Conservation (phyloP, 2,888 invertebrate species). For the Cephus rjabovi region DNA sequence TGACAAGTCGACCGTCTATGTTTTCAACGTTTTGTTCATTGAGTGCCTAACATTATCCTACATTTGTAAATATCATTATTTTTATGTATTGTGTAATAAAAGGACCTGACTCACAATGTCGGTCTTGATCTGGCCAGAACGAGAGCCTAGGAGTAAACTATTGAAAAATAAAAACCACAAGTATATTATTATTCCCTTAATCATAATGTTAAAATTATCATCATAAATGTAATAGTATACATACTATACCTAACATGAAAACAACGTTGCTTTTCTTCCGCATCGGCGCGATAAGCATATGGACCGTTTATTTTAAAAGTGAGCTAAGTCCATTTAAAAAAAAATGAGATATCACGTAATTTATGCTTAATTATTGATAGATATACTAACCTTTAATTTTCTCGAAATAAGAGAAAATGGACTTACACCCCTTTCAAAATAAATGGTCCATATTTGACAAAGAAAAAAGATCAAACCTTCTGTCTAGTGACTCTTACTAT, state of each 20-base stretch:
- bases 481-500: neutral
- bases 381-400: too few species aligned
- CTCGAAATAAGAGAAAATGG: too few species aligned
- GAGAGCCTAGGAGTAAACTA: conserved; percentile 56
- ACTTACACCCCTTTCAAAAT: too few species aligned
- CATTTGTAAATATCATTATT: conserved; percentile 63
- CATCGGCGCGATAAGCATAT: neutral
- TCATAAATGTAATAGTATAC: neutral
- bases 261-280: neutral
- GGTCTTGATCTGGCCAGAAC: conserved; percentile 52
- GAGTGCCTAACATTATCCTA: conserved; percentile 61
- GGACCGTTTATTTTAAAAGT: too few species aligned
- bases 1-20: conserved; percentile 18
- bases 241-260: neutral
- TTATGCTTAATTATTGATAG: too few species aligned
- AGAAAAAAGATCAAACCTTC: neutral
- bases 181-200: neutral
- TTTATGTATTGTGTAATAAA: conserved; percentile 58
- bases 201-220: neutral
- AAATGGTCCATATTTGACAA: neutral
- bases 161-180: conserved; percentile 36
- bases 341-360: too few species aligned
- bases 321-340: too few species aligned
- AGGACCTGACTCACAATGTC: conserved; percentile 34
- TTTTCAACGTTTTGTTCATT: conserved; percentile 55